Evolutionary conservation across 2,888 invertebrate species (phyloP).

Genomic region (Scaeva pyrastri): DNA sequence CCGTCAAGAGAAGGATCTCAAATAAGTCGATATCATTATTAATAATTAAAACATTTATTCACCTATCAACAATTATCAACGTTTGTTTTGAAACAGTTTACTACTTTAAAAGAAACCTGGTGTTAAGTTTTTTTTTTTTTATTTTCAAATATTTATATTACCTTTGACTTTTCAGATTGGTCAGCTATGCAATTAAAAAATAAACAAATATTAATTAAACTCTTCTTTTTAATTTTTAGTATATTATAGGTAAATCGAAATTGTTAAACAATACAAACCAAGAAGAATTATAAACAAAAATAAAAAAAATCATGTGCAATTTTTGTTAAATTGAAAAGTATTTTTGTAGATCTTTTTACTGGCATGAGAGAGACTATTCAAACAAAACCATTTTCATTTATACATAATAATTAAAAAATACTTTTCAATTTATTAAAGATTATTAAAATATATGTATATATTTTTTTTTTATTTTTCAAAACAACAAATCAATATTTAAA

Average conservation of each 20-base stretch:
- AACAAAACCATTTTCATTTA: conserved; percentile 22
- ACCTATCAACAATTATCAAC: conserved; percentile 16
- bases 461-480: too few relatives aligned
- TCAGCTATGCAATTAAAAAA: conserved; percentile 27
- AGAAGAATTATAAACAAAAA: conserved; percentile 11
- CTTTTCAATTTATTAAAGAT: conserved; percentile 67
- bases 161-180: conserved; percentile 22
- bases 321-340: conserved; percentile 70
- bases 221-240: conserved; percentile 48
- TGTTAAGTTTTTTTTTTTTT: conserved; percentile 37
- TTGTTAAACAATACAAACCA: conserved; percentile 36
- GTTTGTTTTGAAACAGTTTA: not conserved
- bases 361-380: conserved; percentile 45
- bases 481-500: not conserved
- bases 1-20: conserved; percentile 55
- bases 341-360: conserved; percentile 30
- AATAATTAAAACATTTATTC: conserved; percentile 11
- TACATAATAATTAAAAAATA: not conserved
- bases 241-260: conserved; percentile 45
- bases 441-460: conserved; percentile 10
- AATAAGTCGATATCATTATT: conserved; percentile 41
- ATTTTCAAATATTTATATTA: conserved; percentile 17
- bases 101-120: conserved; percentile 6
- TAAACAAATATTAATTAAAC: not conserved
- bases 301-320: conserved; percentile 52